Conservation (phyloP, 2,888 invertebrate genomes). For the Plebejus anna region DNA sequence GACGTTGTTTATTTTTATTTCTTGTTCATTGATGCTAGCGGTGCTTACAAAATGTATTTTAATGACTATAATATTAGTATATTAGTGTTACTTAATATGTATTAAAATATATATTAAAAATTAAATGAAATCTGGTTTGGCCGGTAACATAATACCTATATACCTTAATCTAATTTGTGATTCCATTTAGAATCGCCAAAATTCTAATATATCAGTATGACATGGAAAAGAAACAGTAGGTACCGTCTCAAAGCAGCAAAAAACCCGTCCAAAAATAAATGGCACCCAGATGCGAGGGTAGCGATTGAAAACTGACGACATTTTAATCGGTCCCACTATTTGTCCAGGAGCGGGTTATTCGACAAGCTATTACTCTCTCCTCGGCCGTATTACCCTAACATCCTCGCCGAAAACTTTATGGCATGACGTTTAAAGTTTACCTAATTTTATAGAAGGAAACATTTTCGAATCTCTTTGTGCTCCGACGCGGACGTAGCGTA, state of each 20-base stretch:
- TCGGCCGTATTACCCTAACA: constrained; percentile 36
- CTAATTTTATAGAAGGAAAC: background rate
- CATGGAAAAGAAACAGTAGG: background rate
- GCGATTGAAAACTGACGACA: constrained; percentile 39
- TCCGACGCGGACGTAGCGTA: background rate
- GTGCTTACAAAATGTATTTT: too few relatives aligned
- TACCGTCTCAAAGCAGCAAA: background rate
- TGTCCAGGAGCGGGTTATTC: constrained; percentile 43
- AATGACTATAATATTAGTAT: too few relatives aligned
- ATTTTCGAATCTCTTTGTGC: background rate
- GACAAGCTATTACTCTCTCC: constrained; percentile 43
- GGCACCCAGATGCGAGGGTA: constrained; percentile 33
- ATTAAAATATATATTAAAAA: too few relatives aligned
- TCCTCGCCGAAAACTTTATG: constrained; percentile 40
- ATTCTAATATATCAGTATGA: background rate
- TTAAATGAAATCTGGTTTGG: too few relatives aligned
- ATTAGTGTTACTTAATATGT: too few relatives aligned
- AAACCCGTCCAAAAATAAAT: constrained; percentile 7
- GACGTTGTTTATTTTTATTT: background rate
- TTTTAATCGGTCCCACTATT: constrained; percentile 42
- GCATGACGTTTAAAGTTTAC: constrained; percentile 1
- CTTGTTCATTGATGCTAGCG: background rate
- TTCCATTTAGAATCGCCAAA: background rate
- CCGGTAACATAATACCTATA: too few relatives aligned
- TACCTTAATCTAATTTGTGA: too few relatives aligned